Percentiles rank a stretch among this genome's conserved stretches.
These are phyloP conservation scores for Esox niger DNA, from an alignment of 2,113 vertebrate species.

Conservation along the genomic window DNA sequence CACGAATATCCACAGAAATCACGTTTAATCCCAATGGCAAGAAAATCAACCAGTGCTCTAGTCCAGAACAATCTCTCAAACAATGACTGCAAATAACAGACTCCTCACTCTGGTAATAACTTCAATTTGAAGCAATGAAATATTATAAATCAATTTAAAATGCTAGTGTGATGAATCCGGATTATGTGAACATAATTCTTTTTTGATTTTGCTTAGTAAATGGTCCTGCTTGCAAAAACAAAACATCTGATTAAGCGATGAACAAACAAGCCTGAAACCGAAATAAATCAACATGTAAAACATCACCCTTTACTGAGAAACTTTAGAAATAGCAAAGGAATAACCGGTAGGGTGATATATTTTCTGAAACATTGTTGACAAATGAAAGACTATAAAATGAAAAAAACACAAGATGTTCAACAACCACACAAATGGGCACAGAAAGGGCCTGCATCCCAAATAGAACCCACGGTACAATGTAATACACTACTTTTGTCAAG, in stretches of 20 bases:
- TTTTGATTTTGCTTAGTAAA: background rate
- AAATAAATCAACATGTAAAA: background rate
- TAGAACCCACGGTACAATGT: background rate
- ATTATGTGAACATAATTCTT: background rate
- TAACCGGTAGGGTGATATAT: background rate
- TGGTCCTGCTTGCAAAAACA: background rate
- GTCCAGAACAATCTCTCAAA: background rate
- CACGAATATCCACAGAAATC: constrained; percentile 19
- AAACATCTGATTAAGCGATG: background rate
- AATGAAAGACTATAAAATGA: background rate
- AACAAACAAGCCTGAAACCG: constrained; percentile 16
- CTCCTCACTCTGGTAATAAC: constrained; percentile 31
- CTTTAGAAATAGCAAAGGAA: background rate
- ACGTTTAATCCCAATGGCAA: constrained; percentile 3
- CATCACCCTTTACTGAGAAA: constrained; percentile 1
- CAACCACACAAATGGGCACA: background rate
- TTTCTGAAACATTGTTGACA: background rate
- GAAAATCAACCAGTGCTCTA: constrained; percentile 9
- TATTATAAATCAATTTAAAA: background rate
- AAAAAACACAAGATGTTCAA: constrained; percentile 17
- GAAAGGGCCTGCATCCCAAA: background rate
- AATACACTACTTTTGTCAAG: background rate
- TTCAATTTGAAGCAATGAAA: constrained; percentile 59
- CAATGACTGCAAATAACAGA: constrained; percentile 39
- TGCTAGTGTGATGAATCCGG: constrained; percentile 8